phyloP scores from a whole-genome alignment of 2,888 invertebrate genomes.

The Parapristionchus giblindavisi region DNA sequence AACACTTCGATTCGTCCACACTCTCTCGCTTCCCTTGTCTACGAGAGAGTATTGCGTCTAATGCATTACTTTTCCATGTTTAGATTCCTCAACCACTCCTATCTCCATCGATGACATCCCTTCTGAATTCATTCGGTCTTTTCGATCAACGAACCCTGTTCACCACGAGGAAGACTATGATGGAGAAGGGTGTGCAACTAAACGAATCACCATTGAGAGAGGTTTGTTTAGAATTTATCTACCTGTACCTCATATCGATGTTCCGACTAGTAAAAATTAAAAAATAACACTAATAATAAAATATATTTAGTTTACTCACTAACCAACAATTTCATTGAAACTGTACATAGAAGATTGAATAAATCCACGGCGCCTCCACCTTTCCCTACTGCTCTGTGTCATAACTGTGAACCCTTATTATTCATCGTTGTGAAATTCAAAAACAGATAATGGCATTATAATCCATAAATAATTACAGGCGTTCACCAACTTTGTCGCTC shows the following conservation, averaged over 20 bases:
- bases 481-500: constrained; percentile 25
- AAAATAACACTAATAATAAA: not conserved
- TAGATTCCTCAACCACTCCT: not conserved
- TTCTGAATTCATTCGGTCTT: constrained; percentile 12
- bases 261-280: not conserved
- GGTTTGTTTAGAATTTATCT: not conserved
- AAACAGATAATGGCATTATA: too few species aligned
- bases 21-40: too few species aligned
- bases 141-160: constrained; percentile 19
- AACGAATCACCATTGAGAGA: constrained; percentile 16
- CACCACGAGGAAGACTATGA: not conserved
- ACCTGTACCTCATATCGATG: not conserved
- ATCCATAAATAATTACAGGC: not conserved
- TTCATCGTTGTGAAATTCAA: too few species aligned
- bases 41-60: too few species aligned
- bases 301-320: not conserved
- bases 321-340: not conserved
- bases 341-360: too few species aligned
- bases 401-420: too few species aligned
- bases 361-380: too few species aligned
- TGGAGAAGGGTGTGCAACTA: constrained; percentile 1
- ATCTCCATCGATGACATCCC: not conserved
- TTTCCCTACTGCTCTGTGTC: too few species aligned
- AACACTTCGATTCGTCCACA: too few species aligned
- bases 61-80: not conserved